phyloP scores from a whole-genome alignment of 2,113 vertebrate genomes.

The Platanista minor region DNA sequence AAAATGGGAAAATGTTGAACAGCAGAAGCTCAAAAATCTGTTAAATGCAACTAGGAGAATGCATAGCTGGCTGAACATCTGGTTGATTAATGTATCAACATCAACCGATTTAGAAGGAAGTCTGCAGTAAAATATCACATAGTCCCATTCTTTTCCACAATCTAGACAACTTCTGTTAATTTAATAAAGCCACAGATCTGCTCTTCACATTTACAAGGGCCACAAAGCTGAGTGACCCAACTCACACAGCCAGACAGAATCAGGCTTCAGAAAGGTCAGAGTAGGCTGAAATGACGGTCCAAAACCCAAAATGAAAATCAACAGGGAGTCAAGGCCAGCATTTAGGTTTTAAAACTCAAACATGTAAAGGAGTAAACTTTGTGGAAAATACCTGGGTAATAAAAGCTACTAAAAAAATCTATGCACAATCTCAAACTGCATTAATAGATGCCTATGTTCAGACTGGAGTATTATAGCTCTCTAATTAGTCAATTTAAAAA shows the following conservation, averaged over 20 bases:
- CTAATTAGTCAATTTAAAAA: not conserved
- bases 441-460: not conserved
- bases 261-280: not conserved
- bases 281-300: not conserved
- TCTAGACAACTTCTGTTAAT: not conserved
- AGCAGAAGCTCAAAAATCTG: conserved; percentile 36
- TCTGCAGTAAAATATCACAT: not conserved
- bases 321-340: not conserved
- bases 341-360: conserved; percentile 22
- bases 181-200: not conserved
- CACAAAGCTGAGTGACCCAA: not conserved
- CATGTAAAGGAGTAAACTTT: not conserved
- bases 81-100: conserved; percentile 24
- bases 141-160: not conserved
- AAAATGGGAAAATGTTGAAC: conserved; percentile 6
- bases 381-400: not conserved
- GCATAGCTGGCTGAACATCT: not conserved
- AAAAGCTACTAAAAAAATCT: not conserved
- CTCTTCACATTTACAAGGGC: not conserved
- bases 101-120: not conserved
- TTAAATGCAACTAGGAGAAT: conserved; percentile 21
- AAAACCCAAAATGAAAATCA: conserved; percentile 1
- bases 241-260: not conserved
- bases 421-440: not conserved
- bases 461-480: not conserved